Evolutionary conservation across 2,888 invertebrate genomes (phyloP).

Genomic region (Patella ulyssiponensis): DNA sequence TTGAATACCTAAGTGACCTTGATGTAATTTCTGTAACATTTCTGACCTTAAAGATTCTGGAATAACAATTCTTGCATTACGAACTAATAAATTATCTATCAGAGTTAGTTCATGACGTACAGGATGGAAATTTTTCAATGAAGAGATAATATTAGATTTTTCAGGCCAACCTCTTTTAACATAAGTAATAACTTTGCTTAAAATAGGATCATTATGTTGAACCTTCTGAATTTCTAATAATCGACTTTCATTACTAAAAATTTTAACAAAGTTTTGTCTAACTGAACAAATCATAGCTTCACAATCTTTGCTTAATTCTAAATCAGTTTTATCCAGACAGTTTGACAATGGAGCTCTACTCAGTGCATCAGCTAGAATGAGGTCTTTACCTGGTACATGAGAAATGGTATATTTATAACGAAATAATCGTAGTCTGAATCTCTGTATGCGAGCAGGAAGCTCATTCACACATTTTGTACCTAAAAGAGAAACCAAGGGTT

Average conservation of each 20-base stretch:
- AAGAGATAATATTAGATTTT: background rate
- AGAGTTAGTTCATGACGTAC: slow-evolving; percentile 15
- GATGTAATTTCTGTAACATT: slow-evolving; percentile 37
- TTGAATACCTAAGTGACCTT: slow-evolving; percentile 39
- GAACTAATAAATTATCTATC: slow-evolving; percentile 27
- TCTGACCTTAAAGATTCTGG: slow-evolving; percentile 26
- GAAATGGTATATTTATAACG: slow-evolving; percentile 26
- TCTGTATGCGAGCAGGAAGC: slow-evolving; percentile 26
- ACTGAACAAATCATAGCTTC: background rate
- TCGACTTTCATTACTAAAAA: too few species aligned
- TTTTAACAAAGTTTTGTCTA: too few species aligned
- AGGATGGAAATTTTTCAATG: background rate
- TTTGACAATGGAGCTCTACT: background rate
- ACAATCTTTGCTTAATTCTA: background rate
- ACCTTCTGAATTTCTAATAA: too few species aligned
- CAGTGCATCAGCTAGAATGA: slow-evolving; percentile 30
- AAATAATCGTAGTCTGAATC: slow-evolving; percentile 28
- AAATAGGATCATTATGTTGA: background rate
- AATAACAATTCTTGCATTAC: slow-evolving; percentile 33
- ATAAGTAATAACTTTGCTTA: background rate
- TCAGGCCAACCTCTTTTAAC: background rate
- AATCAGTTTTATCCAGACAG: background rate
- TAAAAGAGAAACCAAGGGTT: background rate
- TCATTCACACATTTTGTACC: slow-evolving; percentile 10
- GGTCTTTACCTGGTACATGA: slow-evolving; percentile 28